Evolutionary conservation across 2,797 vertebrate genomes (phyloP), one percentile per base, ranked within the genome.

Genomic region (Myotis myotis): DNA sequence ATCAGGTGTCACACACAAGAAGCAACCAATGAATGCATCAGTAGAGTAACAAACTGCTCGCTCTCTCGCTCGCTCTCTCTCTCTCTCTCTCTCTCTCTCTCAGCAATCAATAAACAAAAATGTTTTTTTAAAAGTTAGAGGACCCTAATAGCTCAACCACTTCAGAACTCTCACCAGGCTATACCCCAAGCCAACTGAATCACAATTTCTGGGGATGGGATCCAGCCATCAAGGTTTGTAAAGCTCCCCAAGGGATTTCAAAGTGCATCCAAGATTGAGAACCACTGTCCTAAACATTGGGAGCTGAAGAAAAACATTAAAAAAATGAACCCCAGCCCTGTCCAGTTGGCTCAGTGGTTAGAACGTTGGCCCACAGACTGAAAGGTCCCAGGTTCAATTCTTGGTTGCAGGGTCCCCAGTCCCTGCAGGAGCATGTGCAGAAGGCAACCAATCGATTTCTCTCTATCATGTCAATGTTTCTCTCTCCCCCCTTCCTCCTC

Each of bases 181-280:
- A 30, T n/a, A 82, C 5, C 15, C 20, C 47, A 93, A 28, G 25
- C 53, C 80, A 93, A 94, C 0, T 44, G 23, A 96, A 85, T 93
- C 68, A 93, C n/a, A 75, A 82, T 68, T 96, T 93, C 62, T 66
- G 38, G n/a, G 68, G 9, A 9, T 80, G 19, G 25, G 4, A 89
- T 72, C 64, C 60, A 78, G 87, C 51, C 15, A 89, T 70, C 12
- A 33, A 23, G 72, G 38, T 64, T 72, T 76, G 41, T 70, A 95
- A 89, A 94, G 70, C 5, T 95, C 49, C 79, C 87, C 38, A 83
- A 88, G 30, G 53, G 68, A 64, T 79, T 64, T 95, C 87, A 95
- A 87, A 78, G 70, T 64, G 75, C 44, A 89, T 30, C 33, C 44
- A 82, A 79, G 38, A 15, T 20, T 95, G 66, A 93, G 74, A 93